phyloP scores from a whole-genome alignment of 2,113 vertebrate genomes.

The Coracopsis vasa region DNA sequence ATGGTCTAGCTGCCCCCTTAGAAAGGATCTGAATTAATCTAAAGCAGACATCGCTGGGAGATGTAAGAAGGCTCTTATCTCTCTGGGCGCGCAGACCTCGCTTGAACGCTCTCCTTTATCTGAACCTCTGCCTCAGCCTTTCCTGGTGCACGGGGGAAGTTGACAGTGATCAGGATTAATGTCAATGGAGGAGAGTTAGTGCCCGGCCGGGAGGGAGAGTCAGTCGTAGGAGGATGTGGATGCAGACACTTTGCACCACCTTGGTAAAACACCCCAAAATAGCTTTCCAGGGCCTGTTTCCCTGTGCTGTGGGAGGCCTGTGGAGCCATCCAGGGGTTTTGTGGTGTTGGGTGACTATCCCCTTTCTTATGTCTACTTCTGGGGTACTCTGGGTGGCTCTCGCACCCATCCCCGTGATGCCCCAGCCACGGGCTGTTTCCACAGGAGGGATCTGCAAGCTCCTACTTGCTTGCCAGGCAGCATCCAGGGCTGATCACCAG shows the following conservation, averaged over 20 bases:
- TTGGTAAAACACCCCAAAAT: neutral
- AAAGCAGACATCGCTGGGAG: slow-evolving; percentile 21
- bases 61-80: slow-evolving; percentile 28
- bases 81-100: neutral
- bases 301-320: rapidly evolving
- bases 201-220: neutral
- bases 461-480: neutral
- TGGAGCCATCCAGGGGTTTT: neutral
- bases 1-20: slow-evolving; percentile 15
- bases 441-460: neutral
- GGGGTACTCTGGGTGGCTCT: neutral
- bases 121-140: neutral
- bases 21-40: slow-evolving; percentile 46
- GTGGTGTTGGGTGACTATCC: neutral
- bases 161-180: neutral
- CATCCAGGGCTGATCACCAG: neutral
- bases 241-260: neutral
- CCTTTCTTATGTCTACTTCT: neutral
- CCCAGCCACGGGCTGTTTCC: neutral
- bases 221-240: neutral
- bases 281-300: neutral
- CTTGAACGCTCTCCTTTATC: neutral
- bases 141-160: neutral
- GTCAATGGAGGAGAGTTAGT: neutral
- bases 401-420: neutral